Conservation (phyloP, 2,888 invertebrate species). For the Eupithecia exiguata region DNA sequence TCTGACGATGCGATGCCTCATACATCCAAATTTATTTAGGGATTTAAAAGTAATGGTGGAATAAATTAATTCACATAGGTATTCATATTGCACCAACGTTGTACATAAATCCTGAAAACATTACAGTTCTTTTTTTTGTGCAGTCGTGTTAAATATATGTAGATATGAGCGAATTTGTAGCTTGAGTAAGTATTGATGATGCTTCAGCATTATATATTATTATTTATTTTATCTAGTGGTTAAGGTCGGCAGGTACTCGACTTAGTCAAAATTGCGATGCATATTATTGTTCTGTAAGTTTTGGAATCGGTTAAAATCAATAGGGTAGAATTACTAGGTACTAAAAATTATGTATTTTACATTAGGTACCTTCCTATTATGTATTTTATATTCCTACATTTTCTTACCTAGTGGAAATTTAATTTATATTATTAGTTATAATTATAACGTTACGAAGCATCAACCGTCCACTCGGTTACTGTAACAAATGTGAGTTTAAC, state of each 20-base stretch:
- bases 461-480: background rate
- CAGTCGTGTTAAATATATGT: no score
- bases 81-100: background rate
- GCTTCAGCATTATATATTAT: background rate
- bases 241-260: background rate
- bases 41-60: background rate
- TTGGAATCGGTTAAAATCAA: conserved; percentile 19
- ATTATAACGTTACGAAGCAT: background rate
- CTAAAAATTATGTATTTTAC: conserved; percentile 10
- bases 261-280: background rate
- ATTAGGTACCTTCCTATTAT: background rate
- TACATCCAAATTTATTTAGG: background rate
- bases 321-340: conserved; percentile 15
- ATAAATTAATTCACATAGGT: background rate
- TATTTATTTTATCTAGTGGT: no score
- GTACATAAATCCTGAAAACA: background rate
- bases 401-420: conserved; percentile 21
- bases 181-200: background rate
- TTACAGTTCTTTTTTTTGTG: background rate
- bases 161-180: background rate
- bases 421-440: background rate
- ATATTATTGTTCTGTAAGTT: conserved; percentile 6
- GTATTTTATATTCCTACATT: background rate
- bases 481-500: background rate
- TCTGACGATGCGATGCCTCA: no score